Evolutionary conservation across 2,113 vertebrate genomes (phyloP).

Genomic region (Orientallactaga bullata): DNA sequence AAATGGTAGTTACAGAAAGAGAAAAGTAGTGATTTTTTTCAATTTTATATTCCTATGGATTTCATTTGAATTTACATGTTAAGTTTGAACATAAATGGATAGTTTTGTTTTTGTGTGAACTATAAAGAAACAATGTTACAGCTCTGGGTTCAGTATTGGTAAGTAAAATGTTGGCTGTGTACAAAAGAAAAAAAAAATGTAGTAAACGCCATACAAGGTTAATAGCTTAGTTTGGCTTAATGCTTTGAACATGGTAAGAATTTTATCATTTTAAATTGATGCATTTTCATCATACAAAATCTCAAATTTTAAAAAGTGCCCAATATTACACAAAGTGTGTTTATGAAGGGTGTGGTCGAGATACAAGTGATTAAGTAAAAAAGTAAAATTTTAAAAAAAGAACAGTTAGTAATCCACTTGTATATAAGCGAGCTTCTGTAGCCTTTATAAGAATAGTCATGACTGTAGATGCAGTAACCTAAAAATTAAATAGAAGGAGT

Average conservation of each 20-base stretch:
- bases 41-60: neutral
- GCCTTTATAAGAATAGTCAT: neutral
- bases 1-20: neutral
- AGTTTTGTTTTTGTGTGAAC: constrained; percentile 37
- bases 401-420: neutral
- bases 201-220: neutral
- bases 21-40: neutral
- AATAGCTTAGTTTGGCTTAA: neutral
- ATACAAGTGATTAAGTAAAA: neutral
- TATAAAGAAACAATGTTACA: neutral
- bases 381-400: neutral
- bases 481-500: constrained; percentile 46
- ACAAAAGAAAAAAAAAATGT: constrained; percentile 38
- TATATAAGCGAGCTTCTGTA: neutral
- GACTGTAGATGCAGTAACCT: neutral
- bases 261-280: neutral
- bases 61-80: neutral
- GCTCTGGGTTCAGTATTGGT: neutral
- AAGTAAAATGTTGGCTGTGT: neutral
- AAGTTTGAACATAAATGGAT: neutral
- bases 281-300: neutral
- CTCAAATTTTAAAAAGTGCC: neutral
- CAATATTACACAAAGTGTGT: constrained; percentile 6
- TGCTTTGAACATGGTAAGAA: neutral
- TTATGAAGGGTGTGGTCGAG: constrained; percentile 72